phyloP scores from a whole-genome alignment of 2,797 vertebrate species.

The Hemitrygon akajei region DNA sequence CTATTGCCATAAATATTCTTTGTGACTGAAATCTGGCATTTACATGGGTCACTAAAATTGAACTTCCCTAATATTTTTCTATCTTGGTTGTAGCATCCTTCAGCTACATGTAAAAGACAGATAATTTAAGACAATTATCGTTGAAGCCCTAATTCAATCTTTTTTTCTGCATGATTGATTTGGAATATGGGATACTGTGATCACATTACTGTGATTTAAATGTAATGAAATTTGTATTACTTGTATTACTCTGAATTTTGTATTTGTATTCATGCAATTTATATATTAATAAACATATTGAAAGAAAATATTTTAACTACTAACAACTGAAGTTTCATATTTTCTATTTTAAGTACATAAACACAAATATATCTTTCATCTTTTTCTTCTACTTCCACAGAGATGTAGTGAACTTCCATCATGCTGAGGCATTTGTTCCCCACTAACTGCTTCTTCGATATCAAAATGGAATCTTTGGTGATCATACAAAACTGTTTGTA shows the following conservation, averaged over 20 bases:
- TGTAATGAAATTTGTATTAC: too few relatives aligned
- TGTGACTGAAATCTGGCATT: not conserved
- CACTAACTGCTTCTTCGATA: not conserved
- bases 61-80: not conserved
- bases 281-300: too few relatives aligned
- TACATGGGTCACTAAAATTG: not conserved
- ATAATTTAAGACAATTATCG: not conserved
- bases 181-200: too few relatives aligned
- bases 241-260: too few relatives aligned
- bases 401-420: not conserved
- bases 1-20: not conserved
- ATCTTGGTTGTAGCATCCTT: not conserved
- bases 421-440: not conserved
- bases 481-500: not conserved
- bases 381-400: not conserved
- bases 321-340: not conserved
- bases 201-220: too few relatives aligned
- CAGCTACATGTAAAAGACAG: not conserved
- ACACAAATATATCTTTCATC: not conserved
- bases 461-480: not conserved
- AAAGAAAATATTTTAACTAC: too few relatives aligned
- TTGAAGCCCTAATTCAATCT: too few relatives aligned
- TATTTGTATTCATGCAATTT: too few relatives aligned
- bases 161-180: too few relatives aligned
- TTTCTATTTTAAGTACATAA: not conserved